These are phyloP conservation scores for Epistrophe grossulariae DNA, from an alignment of 2,888 invertebrate genomes.

Conservation along the genomic window DNA sequence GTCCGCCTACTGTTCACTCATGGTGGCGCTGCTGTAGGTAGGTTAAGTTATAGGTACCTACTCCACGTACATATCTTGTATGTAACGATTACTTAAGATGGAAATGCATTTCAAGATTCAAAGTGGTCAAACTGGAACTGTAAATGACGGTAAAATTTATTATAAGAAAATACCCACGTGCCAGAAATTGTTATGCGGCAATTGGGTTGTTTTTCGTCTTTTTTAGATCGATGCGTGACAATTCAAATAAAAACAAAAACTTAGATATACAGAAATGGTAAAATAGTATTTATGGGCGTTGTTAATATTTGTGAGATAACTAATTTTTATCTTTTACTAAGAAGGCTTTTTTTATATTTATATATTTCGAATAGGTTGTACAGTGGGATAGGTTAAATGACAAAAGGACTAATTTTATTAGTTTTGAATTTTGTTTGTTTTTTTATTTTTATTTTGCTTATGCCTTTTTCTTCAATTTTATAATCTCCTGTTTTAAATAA, in stretches of 20 bases:
- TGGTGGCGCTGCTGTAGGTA: slow-evolving; percentile 18
- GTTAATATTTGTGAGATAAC: slow-evolving; percentile 52
- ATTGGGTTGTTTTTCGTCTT: slow-evolving; percentile 9
- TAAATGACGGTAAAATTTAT: slow-evolving; percentile 37
- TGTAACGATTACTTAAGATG: slow-evolving; percentile 30
- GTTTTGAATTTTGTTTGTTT: too few relatives aligned
- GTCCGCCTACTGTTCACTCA: slow-evolving; percentile 58
- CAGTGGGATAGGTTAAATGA: not conserved
- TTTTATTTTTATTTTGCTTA: too few relatives aligned
- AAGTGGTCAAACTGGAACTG: slow-evolving; percentile 71
- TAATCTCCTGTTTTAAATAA: too few relatives aligned
- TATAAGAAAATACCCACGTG: slow-evolving; percentile 59
- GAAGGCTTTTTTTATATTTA: slow-evolving; percentile 15
- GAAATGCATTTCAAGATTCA: slow-evolving; percentile 61
- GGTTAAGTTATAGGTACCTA: not conserved
- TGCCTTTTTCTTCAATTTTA: too few relatives aligned
- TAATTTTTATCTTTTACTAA: slow-evolving; percentile 46
- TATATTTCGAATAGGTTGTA: slow-evolving; percentile 5
- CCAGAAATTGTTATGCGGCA: slow-evolving; percentile 27
- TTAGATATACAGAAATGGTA: not conserved
- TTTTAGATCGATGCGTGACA: slow-evolving; percentile 42
- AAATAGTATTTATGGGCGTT: slow-evolving; percentile 34
- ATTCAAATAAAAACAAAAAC: not conserved
- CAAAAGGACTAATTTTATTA: not conserved
- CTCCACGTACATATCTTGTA: not conserved